Base-by-base conservation (phyloP, 2,797 vertebrate genomes). In the Poecilia velifera region DNA sequence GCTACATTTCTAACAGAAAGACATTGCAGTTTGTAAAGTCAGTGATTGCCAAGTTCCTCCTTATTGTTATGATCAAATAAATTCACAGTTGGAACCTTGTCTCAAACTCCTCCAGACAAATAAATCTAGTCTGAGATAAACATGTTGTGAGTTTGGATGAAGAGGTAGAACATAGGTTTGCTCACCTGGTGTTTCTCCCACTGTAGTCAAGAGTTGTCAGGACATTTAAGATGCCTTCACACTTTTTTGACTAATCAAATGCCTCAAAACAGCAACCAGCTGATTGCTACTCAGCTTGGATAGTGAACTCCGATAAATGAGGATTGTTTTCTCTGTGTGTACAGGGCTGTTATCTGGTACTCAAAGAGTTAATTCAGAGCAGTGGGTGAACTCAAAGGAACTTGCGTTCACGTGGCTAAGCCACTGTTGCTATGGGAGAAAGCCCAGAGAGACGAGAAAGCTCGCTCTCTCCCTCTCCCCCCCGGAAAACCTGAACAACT, bases 391-490 rank as follows among this genome's bases (percentile, higher is more conserved):
- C 92, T 93, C 92, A 93, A 89, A 94, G 89, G 92, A 94, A 93
- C 92, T 86, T 88, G 91, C 90, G 86, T 93, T 95, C 94, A 94
- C 92, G 91, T 90, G 90, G 89, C 94, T 95, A 92, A 92, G 93
- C 93, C 84, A 82, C 93, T 95, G 96, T 96, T 96, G 95, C 95
- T 94, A 96, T 94, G 94, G 95, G 94, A 95, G 90, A 93, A 93
- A 90, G 93, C 94, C 93, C 94, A 95, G 94, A 91, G 92, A 93
- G 91, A 93, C 87, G 89, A 93, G 90, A 92, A 89, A 93, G 88
- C 83, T 76, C 81, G 86, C 76, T 71, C 66, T 70, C 62, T 74
- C 79, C 74, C 74, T 39, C 39, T 6, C 39, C 39, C 39, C 39
- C 39, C 39, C 39, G 73, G 74, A 89, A 88, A 90, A 84, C 88